Percentiles rank a stretch among this genome's conserved stretches.
Evolutionary conservation across 2,113 vertebrate genomes (phyloP).

Genomic region (Corvus cornix): DNA sequence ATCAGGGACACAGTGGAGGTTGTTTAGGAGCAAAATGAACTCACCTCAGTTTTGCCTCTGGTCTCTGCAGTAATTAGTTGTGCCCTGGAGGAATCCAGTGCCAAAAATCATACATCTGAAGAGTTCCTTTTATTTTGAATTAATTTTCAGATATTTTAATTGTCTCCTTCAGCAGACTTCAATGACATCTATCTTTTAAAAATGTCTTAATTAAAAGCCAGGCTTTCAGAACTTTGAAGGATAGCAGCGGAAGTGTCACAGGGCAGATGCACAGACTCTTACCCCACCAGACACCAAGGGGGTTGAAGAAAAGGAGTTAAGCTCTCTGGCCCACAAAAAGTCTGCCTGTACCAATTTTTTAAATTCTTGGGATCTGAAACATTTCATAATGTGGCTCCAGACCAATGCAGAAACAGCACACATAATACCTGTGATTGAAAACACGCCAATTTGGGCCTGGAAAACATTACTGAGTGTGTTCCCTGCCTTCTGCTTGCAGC

Average conservation of each 20-base stretch:
- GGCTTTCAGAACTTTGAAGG: background rate
- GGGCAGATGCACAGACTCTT: background rate
- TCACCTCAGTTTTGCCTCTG: background rate
- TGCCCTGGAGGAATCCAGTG: background rate
- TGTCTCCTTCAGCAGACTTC: background rate
- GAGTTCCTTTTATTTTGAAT: background rate
- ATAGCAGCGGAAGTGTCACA: background rate
- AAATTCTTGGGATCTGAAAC: background rate
- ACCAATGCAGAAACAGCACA: background rate
- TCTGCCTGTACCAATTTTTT: background rate
- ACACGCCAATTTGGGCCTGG: background rate
- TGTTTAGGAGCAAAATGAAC: background rate
- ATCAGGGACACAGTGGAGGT: background rate
- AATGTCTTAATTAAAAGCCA: background rate
- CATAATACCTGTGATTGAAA: background rate
- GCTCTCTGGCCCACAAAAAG: background rate
- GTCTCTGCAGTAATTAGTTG: conserved; percentile 13
- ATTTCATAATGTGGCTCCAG: background rate
- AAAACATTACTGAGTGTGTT: background rate
- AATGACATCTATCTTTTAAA: background rate
- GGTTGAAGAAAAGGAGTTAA: background rate
- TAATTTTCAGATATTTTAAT: conserved; percentile 14
- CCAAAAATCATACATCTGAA: background rate
- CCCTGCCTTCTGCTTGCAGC: background rate
- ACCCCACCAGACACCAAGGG: background rate